Conservation (phyloP, 2,113 vertebrate genomes). For the Percopsis transmontana region DNA sequence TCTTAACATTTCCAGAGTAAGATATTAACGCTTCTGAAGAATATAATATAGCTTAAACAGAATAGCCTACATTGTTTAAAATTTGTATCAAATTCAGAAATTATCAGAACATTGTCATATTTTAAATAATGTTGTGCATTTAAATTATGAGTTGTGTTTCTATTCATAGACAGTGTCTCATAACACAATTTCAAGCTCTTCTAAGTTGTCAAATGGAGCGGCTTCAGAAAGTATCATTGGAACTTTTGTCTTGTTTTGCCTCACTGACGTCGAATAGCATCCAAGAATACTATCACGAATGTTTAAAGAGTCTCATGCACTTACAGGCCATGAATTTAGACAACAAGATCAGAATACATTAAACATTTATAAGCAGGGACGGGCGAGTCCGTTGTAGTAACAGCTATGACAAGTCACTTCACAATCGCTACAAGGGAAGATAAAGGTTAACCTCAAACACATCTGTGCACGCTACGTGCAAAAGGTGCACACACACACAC, state of each 20-base stretch:
- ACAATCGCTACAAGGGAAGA: no score
- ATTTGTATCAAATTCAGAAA: no score
- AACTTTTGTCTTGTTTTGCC: background rate
- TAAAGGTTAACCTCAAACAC: no score
- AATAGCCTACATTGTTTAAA: no score
- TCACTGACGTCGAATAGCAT: background rate
- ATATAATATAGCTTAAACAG: no score
- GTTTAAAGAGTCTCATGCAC: slow-evolving; percentile 5
- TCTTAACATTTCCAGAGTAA: no score
- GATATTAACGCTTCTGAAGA: no score
- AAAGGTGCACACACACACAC: background rate
- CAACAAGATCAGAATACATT: slow-evolving; percentile 6
- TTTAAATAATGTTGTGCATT: no score
- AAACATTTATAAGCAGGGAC: background rate
- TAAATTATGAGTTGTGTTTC: no score
- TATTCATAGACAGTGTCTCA: no score
- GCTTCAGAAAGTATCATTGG: background rate
- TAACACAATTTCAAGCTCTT: background rate
- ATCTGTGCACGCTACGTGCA: no score
- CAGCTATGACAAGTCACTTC: background rate
- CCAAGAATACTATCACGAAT: background rate
- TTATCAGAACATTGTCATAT: no score
- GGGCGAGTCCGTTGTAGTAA: background rate
- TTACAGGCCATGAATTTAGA: background rate
- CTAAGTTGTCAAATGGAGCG: background rate